Base-by-base conservation (phyloP, 2,113 vertebrate species). In the Vicugna pacos region DNA sequence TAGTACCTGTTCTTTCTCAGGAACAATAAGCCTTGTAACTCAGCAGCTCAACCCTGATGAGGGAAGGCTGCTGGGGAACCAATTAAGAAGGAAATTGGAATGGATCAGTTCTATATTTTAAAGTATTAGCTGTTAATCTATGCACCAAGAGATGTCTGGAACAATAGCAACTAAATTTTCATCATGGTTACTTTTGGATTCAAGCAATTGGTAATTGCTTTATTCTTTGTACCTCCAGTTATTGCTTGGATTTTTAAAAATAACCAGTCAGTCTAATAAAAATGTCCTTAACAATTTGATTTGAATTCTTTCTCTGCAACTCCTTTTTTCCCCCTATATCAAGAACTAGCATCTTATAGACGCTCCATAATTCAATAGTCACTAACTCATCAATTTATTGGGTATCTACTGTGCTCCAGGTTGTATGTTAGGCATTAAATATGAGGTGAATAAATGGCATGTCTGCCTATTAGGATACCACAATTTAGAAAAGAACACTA, bases 221-320 rank as follows among this genome's bases (percentile, higher is more conserved):
- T 82, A 83, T 69, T 93, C 62, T 88, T 85, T 76, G 7, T 58
- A 70, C 46, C 91, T 95, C 75, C 13, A 2, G 46, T 94, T 91
- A 85, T 50, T 62, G 14, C 48, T 92, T 82, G 6, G 56, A 52
- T 58, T 91, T 86, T 38, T 32, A 42, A 83, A 85, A 93, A 85
- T 65, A 91, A 77, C n/a, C 60, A 82, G 15, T 84, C 46, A 58
- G 32, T 84, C 60, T 95, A 85, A 89, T 85, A 93, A 92, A 97
- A 95, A 89, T 76, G 48, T n/a, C 81, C 64, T 72, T 80, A 56
- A 62, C 17, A 80, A 15, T 62, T 91, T 92, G 35, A 9, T 48
- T 87, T 91, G 19, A 92, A 70, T 76, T 13, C 77, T 77, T 95
- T 75, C 48, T 64, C 52, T 87, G 38, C 4, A 84, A 60, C 30